phyloP scores from a whole-genome alignment of 2,888 invertebrate genomes.

The Leucozona laternaria region DNA sequence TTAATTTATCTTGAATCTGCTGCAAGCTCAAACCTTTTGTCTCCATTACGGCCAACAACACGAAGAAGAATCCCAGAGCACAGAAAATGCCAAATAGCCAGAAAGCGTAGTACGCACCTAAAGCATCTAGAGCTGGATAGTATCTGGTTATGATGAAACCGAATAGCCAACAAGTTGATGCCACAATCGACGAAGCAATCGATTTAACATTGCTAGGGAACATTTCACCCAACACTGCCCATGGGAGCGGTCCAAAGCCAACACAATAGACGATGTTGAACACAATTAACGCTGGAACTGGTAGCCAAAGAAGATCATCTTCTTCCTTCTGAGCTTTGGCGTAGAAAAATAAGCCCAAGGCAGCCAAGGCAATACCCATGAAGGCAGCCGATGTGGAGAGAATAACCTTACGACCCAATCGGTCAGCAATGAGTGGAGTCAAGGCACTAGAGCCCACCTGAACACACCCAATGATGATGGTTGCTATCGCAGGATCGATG shows the following conservation, averaged over 20 bases:
- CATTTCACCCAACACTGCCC: slow-evolving; percentile 93
- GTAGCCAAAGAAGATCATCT: slow-evolving; percentile 87
- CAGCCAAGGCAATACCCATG: slow-evolving; percentile 87
- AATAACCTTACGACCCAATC: slow-evolving; percentile 89
- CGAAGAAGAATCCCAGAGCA: slow-evolving; percentile 88
- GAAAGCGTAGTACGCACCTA: slow-evolving; percentile 89
- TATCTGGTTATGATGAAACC: slow-evolving; percentile 91
- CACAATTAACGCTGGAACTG: slow-evolving; percentile 88
- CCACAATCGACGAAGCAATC: slow-evolving; percentile 90
- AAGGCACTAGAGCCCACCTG: slow-evolving; percentile 89
- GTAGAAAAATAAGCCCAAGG: slow-evolving; percentile 87
- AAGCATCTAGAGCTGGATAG: slow-evolving; percentile 86
- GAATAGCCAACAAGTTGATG: slow-evolving; percentile 90
- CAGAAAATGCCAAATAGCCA: slow-evolving; percentile 89
- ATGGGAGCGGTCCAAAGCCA: slow-evolving; percentile 91
- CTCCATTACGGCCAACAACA: slow-evolving; percentile 91
- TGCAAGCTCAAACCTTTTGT: slow-evolving; percentile 94
- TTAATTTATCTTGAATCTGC: slow-evolving; percentile 91
- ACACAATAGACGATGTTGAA: slow-evolving; percentile 91
- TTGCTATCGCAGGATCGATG: slow-evolving; percentile 87
- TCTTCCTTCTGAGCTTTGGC: slow-evolving; percentile 84
- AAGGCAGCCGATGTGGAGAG: slow-evolving; percentile 89
- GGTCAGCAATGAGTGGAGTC: slow-evolving; percentile 91
- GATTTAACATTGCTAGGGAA: slow-evolving; percentile 92
- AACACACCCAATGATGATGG: slow-evolving; percentile 90